Evolutionary conservation across 2,113 vertebrate species (phyloP), one percentile per base, ranked within the genome.

Genomic region (Ascaphus truei): DNA sequence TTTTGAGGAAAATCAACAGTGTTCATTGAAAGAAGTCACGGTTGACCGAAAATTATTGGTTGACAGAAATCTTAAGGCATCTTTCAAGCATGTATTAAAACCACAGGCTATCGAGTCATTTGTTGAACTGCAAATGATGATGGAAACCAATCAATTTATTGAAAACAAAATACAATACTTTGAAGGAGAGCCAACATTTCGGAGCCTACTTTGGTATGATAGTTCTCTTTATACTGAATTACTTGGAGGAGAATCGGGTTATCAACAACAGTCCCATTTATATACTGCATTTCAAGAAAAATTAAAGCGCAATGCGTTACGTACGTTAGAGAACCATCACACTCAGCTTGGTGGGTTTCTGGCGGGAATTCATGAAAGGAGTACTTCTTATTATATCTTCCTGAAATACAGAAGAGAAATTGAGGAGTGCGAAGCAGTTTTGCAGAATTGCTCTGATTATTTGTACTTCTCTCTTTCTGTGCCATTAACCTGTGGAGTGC

Each of bases 131-230:
- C 90, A 91, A 59, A 91, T 91, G 81, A 75, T 90, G 74, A 81
- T 91, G 77, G 90, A 91, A 76, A 82, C 83, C 3, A 66, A 77
- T 52, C 83, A 90, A 9, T 92, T 89, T 76, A 77, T 92, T 36
- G 85, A 91, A 62, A 92, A 91, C 59, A 88, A 90, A 73, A 86
- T 82, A 2, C 76, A 73, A 11, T 80, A 76, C 56, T 56, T 91
- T 43, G 63, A 53, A 71, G 77, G 80, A 31, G 66, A 81, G 26
- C 84, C 73, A 10, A 91, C 86, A 13, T 89, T 90, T 60, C 81
- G 89, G 61, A 91, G 85, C 71, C 77, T 92, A 59, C 86, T 91
- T 61, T 91, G 89, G 88, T 92, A 88, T 62, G 90, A 91, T 62
- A 77, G 84, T 41, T 83, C 85, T 12, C 76, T 91, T 22, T 88